Conservation (phyloP, 2,797 vertebrate genomes). For the Anniella stebbinsi region DNA sequence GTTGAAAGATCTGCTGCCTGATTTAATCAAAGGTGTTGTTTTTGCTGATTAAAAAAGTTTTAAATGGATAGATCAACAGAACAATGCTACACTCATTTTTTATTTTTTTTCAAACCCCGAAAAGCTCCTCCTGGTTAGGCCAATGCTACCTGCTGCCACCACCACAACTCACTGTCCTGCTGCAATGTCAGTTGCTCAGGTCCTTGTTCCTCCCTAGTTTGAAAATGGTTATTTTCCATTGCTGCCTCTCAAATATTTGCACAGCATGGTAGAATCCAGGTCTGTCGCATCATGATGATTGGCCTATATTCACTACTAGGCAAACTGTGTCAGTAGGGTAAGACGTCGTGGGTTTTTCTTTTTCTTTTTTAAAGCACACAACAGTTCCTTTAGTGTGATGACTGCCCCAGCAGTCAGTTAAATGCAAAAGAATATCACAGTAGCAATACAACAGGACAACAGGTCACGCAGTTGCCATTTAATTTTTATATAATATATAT, state of each 20-base stretch:
- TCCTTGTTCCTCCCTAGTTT: neutral
- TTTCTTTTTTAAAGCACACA: neutral
- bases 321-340: slow-evolving; percentile 23
- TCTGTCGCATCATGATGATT: neutral
- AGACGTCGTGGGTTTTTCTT: neutral
- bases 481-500: neutral
- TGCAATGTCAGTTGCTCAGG: no score
- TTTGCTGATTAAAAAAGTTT: neutral
- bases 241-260: neutral
- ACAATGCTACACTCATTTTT: neutral
- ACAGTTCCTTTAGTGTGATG: neutral
- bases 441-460: neutral
- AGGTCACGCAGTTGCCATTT: neutral
- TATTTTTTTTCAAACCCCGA: no score
- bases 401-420: neutral
- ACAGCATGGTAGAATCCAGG: neutral
- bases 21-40: neutral
- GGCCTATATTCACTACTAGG: slow-evolving; percentile 4
- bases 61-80: neutral
- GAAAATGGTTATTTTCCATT: neutral
- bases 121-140: neutral
- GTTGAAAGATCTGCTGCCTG: neutral
- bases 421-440: neutral
- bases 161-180: neutral
- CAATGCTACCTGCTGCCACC: no score